A percentile compares a stretch with the other conserved stretches of the same genome.
phyloP scores from a whole-genome alignment of 2,888 invertebrate species.

The Galerucella nymphaeae region DNA sequence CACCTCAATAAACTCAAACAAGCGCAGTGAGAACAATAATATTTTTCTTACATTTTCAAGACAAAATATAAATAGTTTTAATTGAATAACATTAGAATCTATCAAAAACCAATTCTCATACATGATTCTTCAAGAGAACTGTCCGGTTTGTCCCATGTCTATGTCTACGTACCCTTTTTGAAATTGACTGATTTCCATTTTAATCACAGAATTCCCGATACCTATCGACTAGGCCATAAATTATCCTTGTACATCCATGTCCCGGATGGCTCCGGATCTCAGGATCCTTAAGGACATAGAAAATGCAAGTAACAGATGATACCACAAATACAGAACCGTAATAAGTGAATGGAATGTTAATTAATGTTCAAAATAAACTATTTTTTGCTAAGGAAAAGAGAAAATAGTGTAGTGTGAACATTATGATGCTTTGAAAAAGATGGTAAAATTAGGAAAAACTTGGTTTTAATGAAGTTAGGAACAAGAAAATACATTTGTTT shows the following conservation, averaged over 20 bases:
- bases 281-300: constrained; percentile 18
- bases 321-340: neutral
- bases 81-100: no score
- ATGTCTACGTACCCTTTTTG: neutral
- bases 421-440: no score
- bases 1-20: no score
- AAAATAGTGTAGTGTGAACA: no score
- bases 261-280: constrained; percentile 9
- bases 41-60: no score
- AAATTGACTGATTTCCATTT: constrained; percentile 25
- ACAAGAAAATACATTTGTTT: no score
- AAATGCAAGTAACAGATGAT: constrained; percentile 28
- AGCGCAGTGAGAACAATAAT: no score
- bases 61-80: no score
- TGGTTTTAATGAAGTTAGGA: no score
- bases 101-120: neutral
- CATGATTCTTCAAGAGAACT: neutral
- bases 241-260: constrained; percentile 22
- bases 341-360: neutral
- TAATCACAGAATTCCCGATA: constrained; percentile 18
- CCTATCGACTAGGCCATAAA: constrained; percentile 26
- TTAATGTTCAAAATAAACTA: no score
- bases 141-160: neutral
- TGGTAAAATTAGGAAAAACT: no score
- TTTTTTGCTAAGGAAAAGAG: no score